Conservation (phyloP, 2,113 vertebrate species). For the Anolis sagrei region DNA sequence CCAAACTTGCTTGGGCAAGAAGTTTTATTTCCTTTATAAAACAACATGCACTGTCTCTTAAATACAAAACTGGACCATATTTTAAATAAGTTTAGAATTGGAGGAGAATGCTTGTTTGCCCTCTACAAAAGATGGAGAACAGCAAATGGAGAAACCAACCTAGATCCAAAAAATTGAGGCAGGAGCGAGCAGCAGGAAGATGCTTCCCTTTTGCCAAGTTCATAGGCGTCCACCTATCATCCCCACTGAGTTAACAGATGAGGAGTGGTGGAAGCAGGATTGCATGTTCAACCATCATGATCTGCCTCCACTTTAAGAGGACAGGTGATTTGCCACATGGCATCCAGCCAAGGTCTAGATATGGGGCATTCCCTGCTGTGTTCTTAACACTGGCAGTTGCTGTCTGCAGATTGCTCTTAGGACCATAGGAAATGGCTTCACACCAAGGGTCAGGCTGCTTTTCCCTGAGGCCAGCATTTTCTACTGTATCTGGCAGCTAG, state of each 20-base stretch:
- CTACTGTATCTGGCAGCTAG: too few species aligned
- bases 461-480: too few species aligned
- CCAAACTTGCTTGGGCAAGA: neutral
- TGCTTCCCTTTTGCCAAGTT: neutral
- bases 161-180: neutral
- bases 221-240: neutral
- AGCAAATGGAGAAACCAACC: neutral
- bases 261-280: neutral
- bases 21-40: neutral
- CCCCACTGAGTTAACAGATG: neutral
- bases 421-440: neutral
- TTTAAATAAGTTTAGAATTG: constrained; percentile 2
- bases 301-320: neutral
- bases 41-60: neutral
- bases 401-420: neutral
- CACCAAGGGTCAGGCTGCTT: too few species aligned
- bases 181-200: neutral
- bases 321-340: neutral
- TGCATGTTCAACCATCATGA: neutral
- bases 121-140: neutral
- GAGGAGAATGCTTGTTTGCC: neutral
- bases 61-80: constrained; percentile 13
- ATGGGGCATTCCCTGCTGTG: neutral
- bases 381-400: neutral
- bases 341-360: neutral